Evolutionary conservation across 2,888 invertebrate genomes (phyloP), one percentile per base, ranked within the genome.

Genomic region (Balanococcus diminutus): DNA sequence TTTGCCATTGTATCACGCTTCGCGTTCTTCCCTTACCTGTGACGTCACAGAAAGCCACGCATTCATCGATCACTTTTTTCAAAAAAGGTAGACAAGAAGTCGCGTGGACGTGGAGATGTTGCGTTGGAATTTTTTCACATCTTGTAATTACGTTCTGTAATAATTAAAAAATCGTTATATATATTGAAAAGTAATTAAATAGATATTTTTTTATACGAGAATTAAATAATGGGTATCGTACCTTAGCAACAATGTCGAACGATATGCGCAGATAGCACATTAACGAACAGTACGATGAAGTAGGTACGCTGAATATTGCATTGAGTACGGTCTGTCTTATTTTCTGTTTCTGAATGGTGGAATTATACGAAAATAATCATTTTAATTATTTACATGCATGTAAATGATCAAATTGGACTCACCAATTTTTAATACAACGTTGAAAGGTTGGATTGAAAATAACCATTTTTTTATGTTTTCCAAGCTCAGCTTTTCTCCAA

Each of bases 11-110:
- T 25, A 84, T 72, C 75, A 79, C 46, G 85, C 85, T 79, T 84
- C 84, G 84, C 31, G 67, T 75, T 39, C 9, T 31, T 51, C 46
- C 85, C 79, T 46, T 75, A 85, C 75, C 31, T 42, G 75, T 85
- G 85, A 85, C 85, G 85, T 85, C 85, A 85, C 79, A 72, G 16
- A 75, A 79, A 85, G 85, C 85, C 79, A 67, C 85, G 85, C 85
- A 85, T 85, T 85, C 85, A 85, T 85, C 85, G 85, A 85, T 85
- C 85, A 85, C 85, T 85, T 85, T 85, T 84, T 32, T 19, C 14
- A 56, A 79, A 85, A 84, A 85, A 85, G 83, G 83, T 61, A 83
- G 83, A 83, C 83, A 32, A 82, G 22, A 82, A 83, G 81, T 82
- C 46, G 81, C 81, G 81, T 28, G 46, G 36, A 79, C 81, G 81